Base-by-base conservation (phyloP, 2,797 vertebrate species). In the Alauda arvensis region DNA sequence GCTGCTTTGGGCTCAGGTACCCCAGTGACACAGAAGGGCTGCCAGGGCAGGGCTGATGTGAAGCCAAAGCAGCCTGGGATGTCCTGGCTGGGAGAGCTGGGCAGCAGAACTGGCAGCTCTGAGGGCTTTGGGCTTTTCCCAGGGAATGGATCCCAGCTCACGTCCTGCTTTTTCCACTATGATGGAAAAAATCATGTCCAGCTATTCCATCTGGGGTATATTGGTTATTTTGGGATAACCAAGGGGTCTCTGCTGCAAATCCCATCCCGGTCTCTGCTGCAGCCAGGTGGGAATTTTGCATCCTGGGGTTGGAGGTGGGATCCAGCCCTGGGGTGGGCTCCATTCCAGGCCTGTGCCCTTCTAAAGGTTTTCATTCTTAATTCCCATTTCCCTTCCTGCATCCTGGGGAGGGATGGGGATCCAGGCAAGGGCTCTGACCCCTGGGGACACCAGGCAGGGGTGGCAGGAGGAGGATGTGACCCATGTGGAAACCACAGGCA, bases 401-500 rank as follows among this genome's bases (percentile, higher is more conserved):
- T 7, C 49, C n/a, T 15, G 39, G 29, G 23, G 18, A n/a, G 39
- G 51, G n/a, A 48, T 17, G 39, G 48, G 45, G 48, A n/a, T 31
- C 26, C 46, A 60, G 12, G 26, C 4, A 5, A 7, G 0, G 5
- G 40, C 37, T 91, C 45, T 76, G n/a, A 55, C 7, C 14, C 3
- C 46, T 10, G 20, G 59, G 48, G 48, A 20, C 66, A 23, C 8
- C 33, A 16, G 20, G 2, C 0, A 1, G 59, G 39, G 34, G 5
- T 61, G 70, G 66, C 16, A 63, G 46, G 18, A 21, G 39, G 51
- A 74, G 16, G 60, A 37, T 10, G 46, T 4, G 18, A 57, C 76
- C 68, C 68, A 11, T 3, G 24, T 2, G 55, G 88, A 94, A 93
- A 91, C 92, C 88, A 76, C 90, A 69, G 85, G 48, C 5, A 4